Conservation (phyloP, 2,888 invertebrate species). For the Hypomecis atomaria region DNA sequence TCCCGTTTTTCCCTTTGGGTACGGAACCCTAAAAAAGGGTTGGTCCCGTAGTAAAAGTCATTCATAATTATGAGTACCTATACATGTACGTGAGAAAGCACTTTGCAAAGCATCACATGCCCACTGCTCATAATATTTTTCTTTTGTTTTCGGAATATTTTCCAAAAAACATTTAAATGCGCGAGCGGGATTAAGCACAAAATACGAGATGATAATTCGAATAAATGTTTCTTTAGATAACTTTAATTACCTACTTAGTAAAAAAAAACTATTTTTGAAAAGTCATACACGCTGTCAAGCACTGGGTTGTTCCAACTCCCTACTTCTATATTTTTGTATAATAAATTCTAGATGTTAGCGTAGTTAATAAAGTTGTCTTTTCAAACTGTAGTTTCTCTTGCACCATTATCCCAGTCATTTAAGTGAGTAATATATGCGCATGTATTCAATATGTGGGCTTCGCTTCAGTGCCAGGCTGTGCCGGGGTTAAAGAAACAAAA, state of each 20-base stretch:
- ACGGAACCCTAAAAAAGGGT: too few species aligned
- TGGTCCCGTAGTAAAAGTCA: too few species aligned
- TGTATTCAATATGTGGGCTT: constrained; percentile 44
- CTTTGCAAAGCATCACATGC: too few species aligned
- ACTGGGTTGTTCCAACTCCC: constrained; percentile 54
- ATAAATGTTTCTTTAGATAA: too few species aligned
- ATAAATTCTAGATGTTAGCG: constrained; percentile 53
- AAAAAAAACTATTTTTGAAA: neutral
- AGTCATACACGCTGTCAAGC: constrained; percentile 3
- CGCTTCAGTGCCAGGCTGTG: constrained; percentile 42
- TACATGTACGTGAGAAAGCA: too few species aligned
- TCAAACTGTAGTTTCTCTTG: constrained; percentile 43
- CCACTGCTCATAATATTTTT: too few species aligned
- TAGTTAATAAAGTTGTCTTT: constrained; percentile 69
- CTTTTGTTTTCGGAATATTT: too few species aligned
- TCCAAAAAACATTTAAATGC: too few species aligned
- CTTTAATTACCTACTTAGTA: too few species aligned
- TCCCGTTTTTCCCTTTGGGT: too few species aligned
- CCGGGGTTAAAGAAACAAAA: constrained; percentile 36
- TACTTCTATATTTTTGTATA: constrained; percentile 55
- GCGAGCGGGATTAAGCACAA: too few species aligned
- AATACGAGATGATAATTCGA: constrained; percentile 14
- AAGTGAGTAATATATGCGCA: constrained; percentile 40
- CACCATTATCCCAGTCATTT: constrained; percentile 27
- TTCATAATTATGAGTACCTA: too few species aligned